phyloP scores from a whole-genome alignment of 2,888 invertebrate genomes.

The Tiliacea aurago region DNA sequence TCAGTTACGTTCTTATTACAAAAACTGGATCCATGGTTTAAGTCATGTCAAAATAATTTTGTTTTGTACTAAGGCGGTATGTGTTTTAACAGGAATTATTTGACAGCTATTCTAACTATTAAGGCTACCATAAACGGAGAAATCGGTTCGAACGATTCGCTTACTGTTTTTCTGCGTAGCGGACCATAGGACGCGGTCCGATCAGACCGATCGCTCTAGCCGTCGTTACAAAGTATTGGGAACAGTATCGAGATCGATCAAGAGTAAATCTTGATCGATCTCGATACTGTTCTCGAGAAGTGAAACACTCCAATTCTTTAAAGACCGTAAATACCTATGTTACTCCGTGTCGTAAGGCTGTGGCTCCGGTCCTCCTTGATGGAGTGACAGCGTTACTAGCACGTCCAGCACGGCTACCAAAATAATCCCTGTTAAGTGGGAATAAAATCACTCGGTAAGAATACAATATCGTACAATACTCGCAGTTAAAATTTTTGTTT shows the following conservation, averaged over 20 bases:
- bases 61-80: no score
- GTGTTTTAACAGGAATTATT: conserved; percentile 29
- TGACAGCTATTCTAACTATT: conserved; percentile 21
- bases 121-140: not conserved
- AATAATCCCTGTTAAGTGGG: conserved; percentile 27
- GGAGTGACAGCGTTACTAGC: not conserved
- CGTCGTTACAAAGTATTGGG: not conserved
- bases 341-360: not conserved
- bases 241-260: no score
- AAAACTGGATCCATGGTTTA: no score
- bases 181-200: not conserved
- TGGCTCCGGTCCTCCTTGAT: not conserved
- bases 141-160: conserved; percentile 1
- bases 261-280: not conserved
- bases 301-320: not conserved
- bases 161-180: not conserved
- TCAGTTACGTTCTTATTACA: no score
- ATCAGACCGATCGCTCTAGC: not conserved
- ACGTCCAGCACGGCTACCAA: conserved; percentile 4
- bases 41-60: no score
- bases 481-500: conserved; percentile 13
- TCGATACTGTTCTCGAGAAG: not conserved
- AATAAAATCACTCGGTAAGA: conserved; percentile 9
- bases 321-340: not conserved
- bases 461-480: conserved; percentile 31